Evolutionary conservation across 2,113 vertebrate species (phyloP).

Genomic region (Notarius lentiginosus): DNA sequence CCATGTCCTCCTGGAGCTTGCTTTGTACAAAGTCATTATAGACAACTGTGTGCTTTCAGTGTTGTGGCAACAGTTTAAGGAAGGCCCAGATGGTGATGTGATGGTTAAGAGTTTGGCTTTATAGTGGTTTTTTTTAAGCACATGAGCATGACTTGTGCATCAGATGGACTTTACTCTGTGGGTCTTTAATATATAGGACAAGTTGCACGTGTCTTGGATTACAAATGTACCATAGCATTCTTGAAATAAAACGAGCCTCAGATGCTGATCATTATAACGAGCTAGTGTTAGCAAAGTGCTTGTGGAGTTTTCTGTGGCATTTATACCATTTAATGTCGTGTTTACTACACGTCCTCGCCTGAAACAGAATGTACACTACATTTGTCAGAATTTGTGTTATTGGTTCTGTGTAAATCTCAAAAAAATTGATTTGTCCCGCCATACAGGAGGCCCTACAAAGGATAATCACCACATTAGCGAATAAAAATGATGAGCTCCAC

Average conservation of each 20-base stretch:
- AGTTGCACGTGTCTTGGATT: constrained; percentile 36
- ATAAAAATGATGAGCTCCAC: constrained; percentile 91
- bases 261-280: background rate
- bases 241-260: constrained; percentile 26
- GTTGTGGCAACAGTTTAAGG: background rate
- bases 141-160: background rate
- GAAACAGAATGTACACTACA: background rate
- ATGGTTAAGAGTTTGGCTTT: background rate
- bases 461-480: constrained; percentile 87
- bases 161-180: background rate
- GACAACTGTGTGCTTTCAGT: background rate
- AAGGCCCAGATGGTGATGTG: background rate
- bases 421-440: background rate
- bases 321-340: background rate
- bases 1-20: background rate
- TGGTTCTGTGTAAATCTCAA: background rate
- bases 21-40: background rate
- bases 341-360: background rate
- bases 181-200: constrained; percentile 49
- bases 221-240: constrained; percentile 8
- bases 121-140: background rate
- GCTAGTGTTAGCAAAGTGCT: background rate
- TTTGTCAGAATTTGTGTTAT: background rate
- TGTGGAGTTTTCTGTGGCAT: background rate
- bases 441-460: constrained; percentile 87